Conservation (phyloP, 2,888 invertebrate species). For the Calameuta filiformis region DNA sequence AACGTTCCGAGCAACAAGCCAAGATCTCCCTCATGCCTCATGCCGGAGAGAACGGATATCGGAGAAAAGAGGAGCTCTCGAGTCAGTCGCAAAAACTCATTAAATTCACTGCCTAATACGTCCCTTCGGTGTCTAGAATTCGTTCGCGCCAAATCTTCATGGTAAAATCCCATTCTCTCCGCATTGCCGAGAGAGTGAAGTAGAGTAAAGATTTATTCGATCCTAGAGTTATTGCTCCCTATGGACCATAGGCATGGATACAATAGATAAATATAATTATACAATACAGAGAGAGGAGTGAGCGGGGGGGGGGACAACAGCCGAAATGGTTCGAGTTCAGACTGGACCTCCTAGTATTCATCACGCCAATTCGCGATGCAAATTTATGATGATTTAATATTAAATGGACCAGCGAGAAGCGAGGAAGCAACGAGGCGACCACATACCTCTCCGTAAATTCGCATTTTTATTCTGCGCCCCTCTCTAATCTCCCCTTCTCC, state of each 20-base stretch:
- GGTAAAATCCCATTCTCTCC: slow-evolving; percentile 41
- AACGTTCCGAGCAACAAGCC: not conserved
- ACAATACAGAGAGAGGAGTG: not conserved
- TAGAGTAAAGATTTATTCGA: not conserved
- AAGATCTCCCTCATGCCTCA: not conserved
- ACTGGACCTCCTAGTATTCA: slow-evolving; percentile 42
- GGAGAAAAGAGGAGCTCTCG: slow-evolving; percentile 33
- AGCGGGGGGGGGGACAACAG: slow-evolving; percentile 20
- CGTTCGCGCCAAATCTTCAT: slow-evolving; percentile 57
- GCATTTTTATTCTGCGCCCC: slow-evolving; percentile 13
- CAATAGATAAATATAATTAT: too few relatives aligned
- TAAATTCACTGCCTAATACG: slow-evolving; percentile 58
- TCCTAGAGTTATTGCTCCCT: too few relatives aligned
- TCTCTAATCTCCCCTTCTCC: not conserved
- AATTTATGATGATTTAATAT: slow-evolving; percentile 58
- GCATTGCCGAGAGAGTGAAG: slow-evolving; percentile 10
- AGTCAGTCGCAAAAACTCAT: slow-evolving; percentile 22
- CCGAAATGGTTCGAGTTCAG: slow-evolving; percentile 27
- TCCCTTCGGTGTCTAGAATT: slow-evolving; percentile 51
- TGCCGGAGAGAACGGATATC: slow-evolving; percentile 9
- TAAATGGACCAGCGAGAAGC: slow-evolving; percentile 29
- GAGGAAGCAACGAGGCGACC: slow-evolving; percentile 14
- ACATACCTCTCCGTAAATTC: slow-evolving; percentile 17
- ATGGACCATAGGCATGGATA: too few relatives aligned
- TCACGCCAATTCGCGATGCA: slow-evolving; percentile 54